Evolutionary conservation across 1,140 invertebrate genomes (phyloP), one percentile per base, ranked within the genome.

Genomic region (Gryon sp.): DNA sequence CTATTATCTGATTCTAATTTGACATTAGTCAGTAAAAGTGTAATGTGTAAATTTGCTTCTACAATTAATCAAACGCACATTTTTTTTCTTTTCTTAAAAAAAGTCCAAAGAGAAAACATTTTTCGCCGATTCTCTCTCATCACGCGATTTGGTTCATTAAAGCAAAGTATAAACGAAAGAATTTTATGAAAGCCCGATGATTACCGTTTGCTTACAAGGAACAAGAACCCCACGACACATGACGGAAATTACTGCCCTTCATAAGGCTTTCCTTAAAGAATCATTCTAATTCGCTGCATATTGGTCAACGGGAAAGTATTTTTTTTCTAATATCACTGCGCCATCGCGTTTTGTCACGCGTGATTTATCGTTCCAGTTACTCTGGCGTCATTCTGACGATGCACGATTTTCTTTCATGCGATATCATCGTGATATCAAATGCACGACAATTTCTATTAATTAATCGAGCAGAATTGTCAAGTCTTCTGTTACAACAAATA

Each of bases 401-500:
- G 70, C 70, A 66, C 45, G 60, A 75, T 75, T 74, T 66, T 60
- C 52, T 28, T 74, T 45, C 43, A 22, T 30, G 16, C 30, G 62
- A 41, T 60, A 74, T 66, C 70, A 66, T 22, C 14, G 28, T 52
- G 36, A 65, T 74, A 74, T 74, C 60, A 60, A 66, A 66, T 60
- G 70, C 70, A 46, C 60, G 53, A 74, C 70, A 74, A 74, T 74
- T 74, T 74, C 70, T 74, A 74, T 74, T 74, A 74, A 74, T 15
- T 36, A 16, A 3, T 1, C 12, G 62, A 66, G 53, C 59, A 60
- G 59, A 66, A 74, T 66, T n/a, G n/a, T n/a, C n/a, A n/a, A n/a
- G n/a, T n/a, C n/a, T n/a, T n/a, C n/a, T n/a, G n/a, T n/a, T n/a
- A n/a, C n/a, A n/a, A n/a, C n/a, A n/a, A n/a, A n/a, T n/a, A n/a